Evolutionary conservation across 2,797 vertebrate species (phyloP).

Genomic region (Parauchenoglanis punctatus): DNA sequence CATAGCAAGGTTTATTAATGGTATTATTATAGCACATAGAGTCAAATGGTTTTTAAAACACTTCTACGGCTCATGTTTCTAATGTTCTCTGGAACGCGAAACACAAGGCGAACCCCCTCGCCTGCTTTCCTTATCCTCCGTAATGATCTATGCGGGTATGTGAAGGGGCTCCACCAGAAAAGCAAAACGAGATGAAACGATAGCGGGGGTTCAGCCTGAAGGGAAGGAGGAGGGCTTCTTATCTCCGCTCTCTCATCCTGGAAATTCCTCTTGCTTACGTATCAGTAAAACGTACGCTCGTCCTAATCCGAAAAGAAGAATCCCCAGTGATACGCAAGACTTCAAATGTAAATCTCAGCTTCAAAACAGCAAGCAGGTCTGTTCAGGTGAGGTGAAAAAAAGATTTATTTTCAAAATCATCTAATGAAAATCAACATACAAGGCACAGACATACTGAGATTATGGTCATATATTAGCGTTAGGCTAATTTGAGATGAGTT

Average conservation of each 20-base stretch:
- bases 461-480: slow-evolving; percentile 42
- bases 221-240: background rate
- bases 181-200: slow-evolving; percentile 13
- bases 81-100: background rate
- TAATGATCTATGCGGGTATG: slow-evolving; percentile 47
- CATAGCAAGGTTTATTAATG: background rate
- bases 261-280: slow-evolving; percentile 13
- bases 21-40: background rate
- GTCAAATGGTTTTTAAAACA: background rate
- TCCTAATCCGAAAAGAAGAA: slow-evolving; percentile 33
- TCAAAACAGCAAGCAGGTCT: slow-evolving; percentile 45
- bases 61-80: slow-evolving; percentile 13
- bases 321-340: background rate
- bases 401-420: slow-evolving; percentile 72
- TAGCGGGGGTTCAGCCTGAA: background rate
- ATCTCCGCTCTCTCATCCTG: slow-evolving; percentile 10
- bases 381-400: slow-evolving; percentile 50
- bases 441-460: slow-evolving; percentile 57
- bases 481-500: slow-evolving; percentile 40
- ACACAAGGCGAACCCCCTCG: background rate
- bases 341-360: background rate
- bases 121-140: slow-evolving; percentile 12
- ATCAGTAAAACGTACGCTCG: background rate
- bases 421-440: slow-evolving; percentile 55
- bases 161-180: slow-evolving; percentile 32